Evolutionary conservation across 2,888 invertebrate species (phyloP).

Genomic region (Volucella bombylans): DNA sequence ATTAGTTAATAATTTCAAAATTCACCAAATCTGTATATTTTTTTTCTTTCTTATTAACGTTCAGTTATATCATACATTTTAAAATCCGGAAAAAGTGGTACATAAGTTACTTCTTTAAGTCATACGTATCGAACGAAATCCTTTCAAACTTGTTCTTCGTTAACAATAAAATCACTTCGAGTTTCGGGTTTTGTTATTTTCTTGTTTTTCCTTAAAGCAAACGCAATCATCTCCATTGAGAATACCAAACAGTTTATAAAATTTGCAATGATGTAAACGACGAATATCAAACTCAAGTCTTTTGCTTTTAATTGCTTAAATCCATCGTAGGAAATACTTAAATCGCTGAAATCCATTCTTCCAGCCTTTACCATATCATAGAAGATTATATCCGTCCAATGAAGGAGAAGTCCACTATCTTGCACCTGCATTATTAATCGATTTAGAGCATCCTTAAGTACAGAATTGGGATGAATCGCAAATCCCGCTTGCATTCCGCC

Average conservation of each 20-base stretch:
- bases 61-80: too few relatives aligned
- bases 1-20: too few relatives aligned
- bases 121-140: too few relatives aligned
- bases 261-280: neutral
- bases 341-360: constrained; percentile 37
- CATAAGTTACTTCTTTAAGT: too few relatives aligned
- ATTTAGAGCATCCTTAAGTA: constrained; percentile 19
- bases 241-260: constrained; percentile 5
- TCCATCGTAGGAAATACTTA: constrained; percentile 14
- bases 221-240: too few relatives aligned
- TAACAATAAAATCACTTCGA: too few relatives aligned
- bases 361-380: constrained; percentile 30
- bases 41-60: too few relatives aligned
- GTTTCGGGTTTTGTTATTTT: too few relatives aligned
- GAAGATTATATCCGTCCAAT: constrained; percentile 36
- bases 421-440: constrained; percentile 29
- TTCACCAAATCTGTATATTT: too few relatives aligned
- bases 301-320: neutral
- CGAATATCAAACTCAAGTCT: constrained; percentile 28
- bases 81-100: too few relatives aligned
- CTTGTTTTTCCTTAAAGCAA: too few relatives aligned
- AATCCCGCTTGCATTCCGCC: neutral
- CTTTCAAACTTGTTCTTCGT: too few relatives aligned
- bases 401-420: constrained; percentile 29
- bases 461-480: constrained; percentile 22